These are phyloP conservation scores for Gyrodactylus salaris DNA, from an alignment of 1,140 invertebrate species.

Conservation along the genomic window DNA sequence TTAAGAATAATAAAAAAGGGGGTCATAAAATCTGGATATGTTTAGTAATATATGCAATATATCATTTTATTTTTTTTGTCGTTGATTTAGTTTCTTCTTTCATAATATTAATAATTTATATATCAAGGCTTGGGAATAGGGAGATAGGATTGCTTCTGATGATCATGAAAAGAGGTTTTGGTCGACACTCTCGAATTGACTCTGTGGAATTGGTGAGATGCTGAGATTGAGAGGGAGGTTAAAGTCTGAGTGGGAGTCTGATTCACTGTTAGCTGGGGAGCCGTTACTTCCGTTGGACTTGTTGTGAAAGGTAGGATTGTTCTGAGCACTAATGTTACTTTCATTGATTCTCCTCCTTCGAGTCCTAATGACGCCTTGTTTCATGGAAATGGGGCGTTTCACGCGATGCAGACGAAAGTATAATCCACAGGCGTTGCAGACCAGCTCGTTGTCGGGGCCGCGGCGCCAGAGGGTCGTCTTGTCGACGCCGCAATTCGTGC, in stretches of 20 bases:
- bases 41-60: no score
- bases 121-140: no score
- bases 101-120: no score
- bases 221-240: background rate
- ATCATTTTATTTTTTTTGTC: no score
- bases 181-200: background rate
- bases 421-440: slow-evolving; percentile 83
- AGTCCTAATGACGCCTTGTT: slow-evolving; percentile 81
- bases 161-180: background rate
- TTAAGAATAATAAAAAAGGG: no score
- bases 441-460: slow-evolving; percentile 75
- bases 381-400: slow-evolving; percentile 32
- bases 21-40: no score
- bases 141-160: no score
- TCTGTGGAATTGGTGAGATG: background rate
- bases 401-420: slow-evolving; percentile 85
- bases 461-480: slow-evolving; percentile 78
- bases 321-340: background rate
- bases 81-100: no score
- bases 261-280: background rate
- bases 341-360: slow-evolving; percentile 35
- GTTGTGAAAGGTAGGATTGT: background rate
- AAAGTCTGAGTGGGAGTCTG: background rate
- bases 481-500: slow-evolving; percentile 68
- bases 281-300: background rate